Evolutionary conservation across 2,888 invertebrate species (phyloP).

Genomic region (Oxystoma pomonae): DNA sequence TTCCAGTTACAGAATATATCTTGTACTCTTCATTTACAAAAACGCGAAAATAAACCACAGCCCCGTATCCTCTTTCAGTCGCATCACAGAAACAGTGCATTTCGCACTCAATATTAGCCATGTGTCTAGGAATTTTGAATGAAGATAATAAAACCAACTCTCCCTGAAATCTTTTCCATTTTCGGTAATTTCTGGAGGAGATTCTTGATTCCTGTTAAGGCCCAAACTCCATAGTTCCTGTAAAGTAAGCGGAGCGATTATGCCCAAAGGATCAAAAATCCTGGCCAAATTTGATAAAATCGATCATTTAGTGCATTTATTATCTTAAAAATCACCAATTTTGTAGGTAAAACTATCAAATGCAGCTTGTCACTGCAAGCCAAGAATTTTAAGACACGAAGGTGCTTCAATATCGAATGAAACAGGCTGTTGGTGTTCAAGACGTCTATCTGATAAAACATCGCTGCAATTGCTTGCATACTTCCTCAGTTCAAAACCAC

Average conservation of each 20-base stretch:
- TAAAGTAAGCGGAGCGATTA: not conserved
- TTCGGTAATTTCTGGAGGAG: conserved; percentile 1
- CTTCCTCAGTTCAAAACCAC: conserved; percentile 8
- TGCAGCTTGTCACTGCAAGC: conserved; percentile 7
- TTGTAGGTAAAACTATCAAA: conserved; percentile 3
- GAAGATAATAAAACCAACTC: conserved; percentile 2
- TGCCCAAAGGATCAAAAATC: conserved; percentile 9
- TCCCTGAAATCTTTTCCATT: conserved; percentile 1
- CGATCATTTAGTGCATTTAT: conserved; percentile 4
- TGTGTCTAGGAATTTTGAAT: not conserved
- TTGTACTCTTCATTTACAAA: conserved; percentile 1
- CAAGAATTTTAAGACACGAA: conserved; percentile 5
- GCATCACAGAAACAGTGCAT: conserved; percentile 1
- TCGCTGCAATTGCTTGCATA: conserved; percentile 10
- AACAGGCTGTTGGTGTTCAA: not conserved
- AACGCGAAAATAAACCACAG: not conserved
- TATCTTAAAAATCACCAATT: not conserved
- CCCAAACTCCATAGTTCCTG: conserved; percentile 3
- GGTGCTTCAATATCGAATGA: not conserved
- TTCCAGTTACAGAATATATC: conserved; percentile 1
- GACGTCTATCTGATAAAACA: not conserved
- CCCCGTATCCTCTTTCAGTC: not conserved
- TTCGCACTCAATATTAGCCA: not conserved
- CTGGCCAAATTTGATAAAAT: conserved; percentile 1
- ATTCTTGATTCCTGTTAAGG: not conserved